Percentiles rank a stretch among this genome's conserved stretches.
phyloP scores from a whole-genome alignment of 1,140 invertebrate genomes.

The Lycorma delicatula region DNA sequence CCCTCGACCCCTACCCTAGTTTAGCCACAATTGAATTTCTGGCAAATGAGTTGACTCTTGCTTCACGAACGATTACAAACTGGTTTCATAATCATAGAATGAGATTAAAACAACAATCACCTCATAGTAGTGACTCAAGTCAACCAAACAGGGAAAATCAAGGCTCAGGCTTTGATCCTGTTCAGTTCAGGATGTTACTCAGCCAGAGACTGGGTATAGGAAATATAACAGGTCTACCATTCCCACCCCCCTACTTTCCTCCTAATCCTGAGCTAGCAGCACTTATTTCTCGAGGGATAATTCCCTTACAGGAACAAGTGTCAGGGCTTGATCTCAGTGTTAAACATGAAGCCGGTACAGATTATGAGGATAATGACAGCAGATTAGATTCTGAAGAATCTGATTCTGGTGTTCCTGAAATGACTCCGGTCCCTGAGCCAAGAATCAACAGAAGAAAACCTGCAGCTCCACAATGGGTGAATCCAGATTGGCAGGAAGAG shows the following conservation, averaged over 20 bases:
- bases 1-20: constrained; percentile 92
- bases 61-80: constrained; percentile 92
- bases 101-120: constrained; percentile 85
- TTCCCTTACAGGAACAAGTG: constrained; percentile 53
- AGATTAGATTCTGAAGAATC: constrained; percentile 70
- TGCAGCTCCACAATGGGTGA: constrained; percentile 93
- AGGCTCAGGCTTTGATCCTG: constrained; percentile 62
- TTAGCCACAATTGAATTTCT: constrained; percentile 92
- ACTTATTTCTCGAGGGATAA: constrained; percentile 51
- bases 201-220: constrained; percentile 62
- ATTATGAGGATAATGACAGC: constrained; percentile 64
- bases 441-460: constrained; percentile 66
- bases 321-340: constrained; percentile 72
- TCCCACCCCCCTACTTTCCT: constrained; percentile 65
- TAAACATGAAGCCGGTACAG: constrained; percentile 65
- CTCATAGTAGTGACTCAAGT: constrained; percentile 55
- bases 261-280: constrained; percentile 63
- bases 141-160: constrained; percentile 24
- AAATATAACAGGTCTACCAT: constrained; percentile 52
- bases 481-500: constrained; percentile 81
- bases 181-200: constrained; percentile 78
- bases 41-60: constrained; percentile 81
- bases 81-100: constrained; percentile 99
- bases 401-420: constrained; percentile 39
- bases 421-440: constrained; percentile 25